A percentile compares a stretch with the other conserved stretches of the same genome.
These are phyloP conservation scores for Lamprotornis superbus DNA, from an alignment of 2,113 vertebrate genomes.

Conservation along the genomic window DNA sequence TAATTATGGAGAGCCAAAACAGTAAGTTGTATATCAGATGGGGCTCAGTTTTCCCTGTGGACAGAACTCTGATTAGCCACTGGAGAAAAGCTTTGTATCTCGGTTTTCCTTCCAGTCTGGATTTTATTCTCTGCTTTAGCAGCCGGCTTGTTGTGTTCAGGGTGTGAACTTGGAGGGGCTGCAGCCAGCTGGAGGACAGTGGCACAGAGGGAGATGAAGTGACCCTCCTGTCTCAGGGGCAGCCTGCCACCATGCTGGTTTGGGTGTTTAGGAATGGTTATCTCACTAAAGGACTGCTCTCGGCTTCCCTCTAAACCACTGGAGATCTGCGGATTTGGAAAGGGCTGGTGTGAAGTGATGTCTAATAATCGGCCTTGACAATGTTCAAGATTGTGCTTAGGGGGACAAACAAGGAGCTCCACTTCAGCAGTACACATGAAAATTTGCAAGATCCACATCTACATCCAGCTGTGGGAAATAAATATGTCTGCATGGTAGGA, in stretches of 20 bases:
- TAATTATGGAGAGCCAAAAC: constrained; percentile 65
- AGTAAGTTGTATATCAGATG: constrained; percentile 64
- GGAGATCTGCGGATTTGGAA: background rate
- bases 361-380: constrained; percentile 51
- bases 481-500: background rate
- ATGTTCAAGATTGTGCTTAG: constrained; percentile 28
- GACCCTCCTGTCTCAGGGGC: background rate
- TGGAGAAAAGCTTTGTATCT: constrained; percentile 38
- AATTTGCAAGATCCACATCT: background rate
- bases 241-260: background rate
- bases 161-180: background rate
- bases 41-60: constrained; percentile 60
- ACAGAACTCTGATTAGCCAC: constrained; percentile 58
- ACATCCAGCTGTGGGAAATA: background rate
- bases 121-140: constrained; percentile 54
- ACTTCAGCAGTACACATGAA: background rate
- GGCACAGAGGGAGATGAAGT: background rate
- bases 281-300: background rate
- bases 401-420: constrained; percentile 21
- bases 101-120: constrained; percentile 43
- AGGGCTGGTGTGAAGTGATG: constrained; percentile 39
- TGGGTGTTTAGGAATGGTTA: background rate
- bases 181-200: background rate
- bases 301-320: background rate
- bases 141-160: constrained; percentile 8